Evolutionary conservation across 2,888 invertebrate genomes (phyloP).

Genomic region (Lamellibrachia columna): DNA sequence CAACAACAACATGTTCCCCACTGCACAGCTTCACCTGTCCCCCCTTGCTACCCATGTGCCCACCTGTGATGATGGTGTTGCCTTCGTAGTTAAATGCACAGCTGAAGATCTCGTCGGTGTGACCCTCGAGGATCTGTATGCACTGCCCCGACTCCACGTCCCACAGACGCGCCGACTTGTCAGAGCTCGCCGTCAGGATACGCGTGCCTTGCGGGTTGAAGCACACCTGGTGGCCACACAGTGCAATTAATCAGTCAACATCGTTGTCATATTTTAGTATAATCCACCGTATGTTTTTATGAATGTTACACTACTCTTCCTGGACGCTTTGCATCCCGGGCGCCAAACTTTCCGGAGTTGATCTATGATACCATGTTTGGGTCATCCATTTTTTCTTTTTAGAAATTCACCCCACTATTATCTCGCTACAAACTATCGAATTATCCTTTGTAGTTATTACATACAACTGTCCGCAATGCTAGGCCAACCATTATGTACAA

Average conservation of each 20-base stretch:
- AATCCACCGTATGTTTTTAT: neutral
- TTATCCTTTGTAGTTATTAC: too few relatives aligned
- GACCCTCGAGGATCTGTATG: slow-evolving; percentile 79
- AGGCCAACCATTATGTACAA: too few relatives aligned
- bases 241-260: neutral
- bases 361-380: too few relatives aligned
- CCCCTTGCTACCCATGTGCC: neutral
- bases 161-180: slow-evolving; percentile 81
- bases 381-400: too few relatives aligned
- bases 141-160: slow-evolving; percentile 77
- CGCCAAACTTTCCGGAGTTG: too few relatives aligned
- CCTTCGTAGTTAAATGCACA: slow-evolving; percentile 83
- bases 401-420: too few relatives aligned
- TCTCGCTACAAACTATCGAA: too few relatives aligned
- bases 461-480: too few relatives aligned
- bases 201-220: slow-evolving; percentile 83
- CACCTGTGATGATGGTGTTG: slow-evolving; percentile 77
- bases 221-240: slow-evolving; percentile 71
- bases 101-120: slow-evolving; percentile 83
- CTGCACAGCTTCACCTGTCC: neutral
- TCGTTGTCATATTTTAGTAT: neutral
- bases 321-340: too few relatives aligned
- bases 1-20: too few relatives aligned
- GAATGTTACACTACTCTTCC: too few relatives aligned
- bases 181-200: slow-evolving; percentile 80